Evolutionary conservation across 2,797 vertebrate genomes (phyloP).

Genomic region (Mormyrus proboscirostris): DNA sequence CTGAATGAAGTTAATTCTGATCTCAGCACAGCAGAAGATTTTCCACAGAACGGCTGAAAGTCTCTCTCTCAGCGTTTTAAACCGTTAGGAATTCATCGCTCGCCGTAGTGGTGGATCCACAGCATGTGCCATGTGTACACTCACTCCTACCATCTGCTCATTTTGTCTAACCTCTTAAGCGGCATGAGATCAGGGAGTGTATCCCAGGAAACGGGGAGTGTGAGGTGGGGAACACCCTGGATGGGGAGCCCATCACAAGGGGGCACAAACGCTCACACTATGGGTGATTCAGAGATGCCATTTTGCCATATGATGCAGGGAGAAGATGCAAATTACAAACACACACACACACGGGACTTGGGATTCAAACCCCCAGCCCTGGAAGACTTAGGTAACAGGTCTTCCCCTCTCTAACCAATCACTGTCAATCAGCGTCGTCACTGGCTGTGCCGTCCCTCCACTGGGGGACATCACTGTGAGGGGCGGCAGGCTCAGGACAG

Average conservation of each 20-base stretch:
- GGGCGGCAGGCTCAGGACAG: constrained; percentile 26
- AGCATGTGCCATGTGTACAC: not conserved
- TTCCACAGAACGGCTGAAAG: not conserved
- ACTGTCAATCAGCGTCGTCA: not conserved
- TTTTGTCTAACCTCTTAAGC: not conserved
- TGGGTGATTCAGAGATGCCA: not conserved
- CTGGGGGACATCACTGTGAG: constrained; percentile 18
- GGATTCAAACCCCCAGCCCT: not conserved
- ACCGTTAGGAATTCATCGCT: not conserved
- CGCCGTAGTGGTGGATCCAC: not conserved
- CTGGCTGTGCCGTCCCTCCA: not conserved
- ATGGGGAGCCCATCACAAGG: not conserved
- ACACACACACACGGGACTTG: not conserved
- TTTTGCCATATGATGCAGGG: not conserved
- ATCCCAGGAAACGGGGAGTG: not conserved
- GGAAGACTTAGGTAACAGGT: not conserved
- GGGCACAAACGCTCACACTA: not conserved
- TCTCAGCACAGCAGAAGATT: not conserved
- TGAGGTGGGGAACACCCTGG: not conserved
- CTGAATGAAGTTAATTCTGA: not conserved
- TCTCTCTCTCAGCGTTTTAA: not conserved
- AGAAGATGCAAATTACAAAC: not conserved
- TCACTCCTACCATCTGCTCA: not conserved
- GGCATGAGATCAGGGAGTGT: not conserved
- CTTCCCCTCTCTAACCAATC: not conserved